A percentile compares a stretch with the other conserved stretches of the same genome.
Evolutionary conservation across 2,888 invertebrate genomes (phyloP).

Genomic region (Caenorhabditis auriculariae): DNA sequence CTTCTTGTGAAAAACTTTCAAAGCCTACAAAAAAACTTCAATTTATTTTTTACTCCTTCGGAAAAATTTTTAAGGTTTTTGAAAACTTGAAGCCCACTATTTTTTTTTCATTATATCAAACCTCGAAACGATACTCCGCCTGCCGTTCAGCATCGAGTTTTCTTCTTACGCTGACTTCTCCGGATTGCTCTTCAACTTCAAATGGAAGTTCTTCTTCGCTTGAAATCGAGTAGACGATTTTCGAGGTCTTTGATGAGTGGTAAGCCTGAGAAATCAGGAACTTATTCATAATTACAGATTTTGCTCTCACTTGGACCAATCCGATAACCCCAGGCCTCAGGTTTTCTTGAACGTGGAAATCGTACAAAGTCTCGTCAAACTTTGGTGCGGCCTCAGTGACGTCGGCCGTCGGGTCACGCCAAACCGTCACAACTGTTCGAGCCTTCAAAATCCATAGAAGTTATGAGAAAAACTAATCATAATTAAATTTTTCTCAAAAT

Average conservation of each 20-base stretch:
- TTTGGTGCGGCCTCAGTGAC: slow-evolving; percentile 23
- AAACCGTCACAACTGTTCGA: slow-evolving; percentile 32
- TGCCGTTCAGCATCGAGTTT: slow-evolving; percentile 28
- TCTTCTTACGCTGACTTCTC: slow-evolving; percentile 28
- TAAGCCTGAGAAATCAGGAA: slow-evolving; percentile 18
- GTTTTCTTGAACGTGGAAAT: slow-evolving; percentile 29
- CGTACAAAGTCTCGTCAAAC: slow-evolving; percentile 33
- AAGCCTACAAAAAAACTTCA: too few species aligned
- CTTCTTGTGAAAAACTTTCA: too few species aligned
- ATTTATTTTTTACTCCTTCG: too few species aligned
- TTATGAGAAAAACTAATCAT: too few species aligned
- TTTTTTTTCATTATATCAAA: too few species aligned
- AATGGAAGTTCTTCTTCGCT: slow-evolving; percentile 33
- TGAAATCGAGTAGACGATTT: too few species aligned
- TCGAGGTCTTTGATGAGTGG: too few species aligned
- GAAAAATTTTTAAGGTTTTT: too few species aligned
- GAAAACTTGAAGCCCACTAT: too few species aligned
- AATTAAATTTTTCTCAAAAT: too few species aligned
- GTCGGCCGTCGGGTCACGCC: slow-evolving; percentile 25
- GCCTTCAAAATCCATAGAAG: slow-evolving; percentile 14
- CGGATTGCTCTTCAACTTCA: slow-evolving; percentile 32
- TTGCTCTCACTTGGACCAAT: slow-evolving; percentile 22
- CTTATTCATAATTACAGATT: neutral
- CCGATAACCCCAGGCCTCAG: slow-evolving; percentile 38
- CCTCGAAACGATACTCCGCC: slow-evolving; percentile 28